phyloP scores from a whole-genome alignment of 1,140 invertebrate species.

The Mamestra configurata region DNA sequence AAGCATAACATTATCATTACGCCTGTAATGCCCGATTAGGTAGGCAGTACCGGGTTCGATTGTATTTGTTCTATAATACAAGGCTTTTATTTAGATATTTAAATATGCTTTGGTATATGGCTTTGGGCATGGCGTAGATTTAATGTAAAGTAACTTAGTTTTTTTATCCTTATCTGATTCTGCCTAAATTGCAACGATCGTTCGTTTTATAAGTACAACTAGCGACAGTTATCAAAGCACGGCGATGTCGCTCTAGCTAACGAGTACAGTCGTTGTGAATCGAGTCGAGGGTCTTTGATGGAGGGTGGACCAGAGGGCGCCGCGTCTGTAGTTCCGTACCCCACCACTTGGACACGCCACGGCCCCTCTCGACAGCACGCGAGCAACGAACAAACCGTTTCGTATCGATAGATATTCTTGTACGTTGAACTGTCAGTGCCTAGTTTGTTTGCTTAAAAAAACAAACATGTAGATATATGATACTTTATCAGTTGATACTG shows the following conservation, averaged over 20 bases:
- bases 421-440: slow-evolving; percentile 25
- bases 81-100: too few species aligned
- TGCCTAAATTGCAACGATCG: neutral
- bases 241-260: slow-evolving; percentile 52
- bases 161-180: too few species aligned
- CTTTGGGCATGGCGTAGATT: too few species aligned
- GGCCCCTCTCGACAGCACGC: slow-evolving; percentile 65
- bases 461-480: slow-evolving; percentile 5
- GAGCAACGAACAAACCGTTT: slow-evolving; percentile 45
- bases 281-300: slow-evolving; percentile 67
- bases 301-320: slow-evolving; percentile 63
- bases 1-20: too few species aligned
- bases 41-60: too few species aligned
- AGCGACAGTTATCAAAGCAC: slow-evolving; percentile 18
- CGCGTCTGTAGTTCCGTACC: slow-evolving; percentile 45
- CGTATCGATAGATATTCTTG: slow-evolving; percentile 27
- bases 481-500: slow-evolving; percentile 14
- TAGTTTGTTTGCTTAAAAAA: slow-evolving; percentile 27
- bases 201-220: neutral
- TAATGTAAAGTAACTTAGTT: too few species aligned
- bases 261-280: slow-evolving; percentile 59
- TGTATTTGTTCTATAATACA: too few species aligned
- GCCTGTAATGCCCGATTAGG: too few species aligned
- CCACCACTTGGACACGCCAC: slow-evolving; percentile 80
- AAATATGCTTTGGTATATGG: too few species aligned